Evolutionary conservation across 53 echinoderm and acorn worm genomes (phyloP).

Genomic region (Echinarachnius parma): DNA sequence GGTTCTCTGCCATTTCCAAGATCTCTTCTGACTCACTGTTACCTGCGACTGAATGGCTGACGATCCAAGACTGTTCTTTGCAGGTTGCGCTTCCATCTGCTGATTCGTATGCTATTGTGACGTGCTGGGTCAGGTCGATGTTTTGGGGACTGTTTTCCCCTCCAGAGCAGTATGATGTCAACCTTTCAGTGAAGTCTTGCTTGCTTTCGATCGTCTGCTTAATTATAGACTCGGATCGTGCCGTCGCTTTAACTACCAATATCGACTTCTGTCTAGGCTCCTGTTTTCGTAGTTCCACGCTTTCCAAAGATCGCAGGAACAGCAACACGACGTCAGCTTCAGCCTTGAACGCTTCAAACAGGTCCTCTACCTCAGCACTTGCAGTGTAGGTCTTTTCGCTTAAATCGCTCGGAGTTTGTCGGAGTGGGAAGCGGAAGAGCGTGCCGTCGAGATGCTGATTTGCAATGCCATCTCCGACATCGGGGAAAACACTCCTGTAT

Average conservation of each 20-base stretch:
- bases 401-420: constrained; percentile 33
- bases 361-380: constrained; percentile 15
- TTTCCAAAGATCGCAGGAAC: constrained; percentile 71
- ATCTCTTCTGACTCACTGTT: constrained; percentile 1
- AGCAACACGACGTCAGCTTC: constrained; percentile 70
- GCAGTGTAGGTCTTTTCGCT: constrained; percentile 46
- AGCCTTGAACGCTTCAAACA: constrained; percentile 60
- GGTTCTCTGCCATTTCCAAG: constrained; percentile 37
- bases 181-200: not conserved
- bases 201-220: not conserved
- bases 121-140: too few relatives aligned
- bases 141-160: constrained; percentile 4
- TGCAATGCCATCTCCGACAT: constrained; percentile 12
- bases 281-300: constrained; percentile 1
- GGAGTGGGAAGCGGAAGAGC: constrained; percentile 85
- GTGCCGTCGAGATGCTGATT: constrained; percentile 60
- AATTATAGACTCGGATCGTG: not conserved
- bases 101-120: too few relatives aligned
- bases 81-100: too few relatives aligned
- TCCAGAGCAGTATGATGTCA: too few relatives aligned
- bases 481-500: constrained; percentile 24
- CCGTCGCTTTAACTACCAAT: too few relatives aligned
- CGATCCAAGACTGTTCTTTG: too few relatives aligned
- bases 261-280: too few relatives aligned
- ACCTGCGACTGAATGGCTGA: constrained; percentile 16